Percentiles rank a stretch among this genome's conserved stretches.
These are phyloP conservation scores for Epinephelus moara DNA, from an alignment of 2,113 vertebrate species.

Conservation along the genomic window DNA sequence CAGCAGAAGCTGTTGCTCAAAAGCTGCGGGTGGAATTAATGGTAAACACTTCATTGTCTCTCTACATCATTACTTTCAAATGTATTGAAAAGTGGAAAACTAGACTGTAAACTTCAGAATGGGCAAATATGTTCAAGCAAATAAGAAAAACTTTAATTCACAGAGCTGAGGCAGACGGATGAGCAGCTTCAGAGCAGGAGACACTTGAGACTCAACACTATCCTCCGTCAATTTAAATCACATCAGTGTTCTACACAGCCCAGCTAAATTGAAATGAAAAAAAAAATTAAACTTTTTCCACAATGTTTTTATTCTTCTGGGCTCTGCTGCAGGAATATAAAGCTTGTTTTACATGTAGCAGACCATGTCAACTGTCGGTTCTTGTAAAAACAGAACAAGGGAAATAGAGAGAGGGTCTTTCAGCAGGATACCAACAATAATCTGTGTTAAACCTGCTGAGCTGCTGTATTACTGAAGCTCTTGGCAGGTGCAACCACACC, in stretches of 20 bases:
- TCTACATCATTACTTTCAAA: no score
- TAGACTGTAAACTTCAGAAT: no score
- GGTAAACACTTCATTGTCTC: no score
- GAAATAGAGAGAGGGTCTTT: neutral
- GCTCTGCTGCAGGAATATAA: constrained; percentile 30
- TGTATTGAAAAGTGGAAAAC: no score
- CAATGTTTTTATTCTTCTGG: constrained; percentile 37
- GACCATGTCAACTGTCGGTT: constrained; percentile 58
- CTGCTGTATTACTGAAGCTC: constrained; percentile 39
- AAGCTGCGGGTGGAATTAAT: no score
- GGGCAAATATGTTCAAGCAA: no score
- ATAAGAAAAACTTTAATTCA: constrained; percentile 16
- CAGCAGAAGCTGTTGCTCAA: no score
- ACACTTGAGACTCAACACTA: constrained; percentile 46
- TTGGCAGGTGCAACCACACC: constrained; percentile 49
- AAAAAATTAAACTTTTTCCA: constrained; percentile 25
- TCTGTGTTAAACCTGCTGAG: constrained; percentile 54
- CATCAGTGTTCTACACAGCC: constrained; percentile 29
- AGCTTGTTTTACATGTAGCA: constrained; percentile 44
- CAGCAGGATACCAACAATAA: constrained; percentile 35
- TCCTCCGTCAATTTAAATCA: constrained; percentile 60
- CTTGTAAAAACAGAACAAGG: constrained; percentile 32
- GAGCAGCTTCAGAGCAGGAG: constrained; percentile 21
- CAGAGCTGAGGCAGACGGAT: constrained; percentile 3
- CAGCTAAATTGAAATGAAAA: constrained; percentile 32